Conservation (phyloP, 2,797 vertebrate species). For the Petrocephalus schoutedeni region DNA sequence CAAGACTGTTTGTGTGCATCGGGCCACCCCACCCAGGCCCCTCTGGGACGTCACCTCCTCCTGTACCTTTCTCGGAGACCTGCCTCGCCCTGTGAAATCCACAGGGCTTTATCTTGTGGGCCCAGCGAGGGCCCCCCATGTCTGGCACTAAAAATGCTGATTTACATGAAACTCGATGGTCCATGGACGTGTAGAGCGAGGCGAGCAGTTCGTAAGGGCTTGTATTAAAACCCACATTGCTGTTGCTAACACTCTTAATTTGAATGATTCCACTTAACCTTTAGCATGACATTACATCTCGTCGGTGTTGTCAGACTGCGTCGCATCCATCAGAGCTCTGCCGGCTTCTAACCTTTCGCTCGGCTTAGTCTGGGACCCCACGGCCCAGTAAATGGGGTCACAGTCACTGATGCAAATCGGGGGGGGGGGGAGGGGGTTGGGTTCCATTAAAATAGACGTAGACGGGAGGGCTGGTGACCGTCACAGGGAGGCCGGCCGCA, state of each 20-base stretch:
- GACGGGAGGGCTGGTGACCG: not conserved
- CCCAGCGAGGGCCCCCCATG: not conserved
- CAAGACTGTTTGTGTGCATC: not conserved
- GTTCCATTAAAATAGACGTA: not conserved
- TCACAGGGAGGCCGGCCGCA: not conserved
- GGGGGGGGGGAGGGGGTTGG: not conserved
- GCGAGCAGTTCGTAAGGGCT: not conserved
- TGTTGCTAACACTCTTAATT: not conserved
- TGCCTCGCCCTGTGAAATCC: not conserved
- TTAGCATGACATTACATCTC: not conserved
- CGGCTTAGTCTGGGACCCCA: not conserved
- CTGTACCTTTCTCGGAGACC: not conserved
- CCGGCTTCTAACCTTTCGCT: not conserved
- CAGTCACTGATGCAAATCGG: not conserved
- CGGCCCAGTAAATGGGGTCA: not conserved
- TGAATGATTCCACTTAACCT: not conserved
- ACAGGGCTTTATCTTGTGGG: not conserved
- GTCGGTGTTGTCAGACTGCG: not conserved
- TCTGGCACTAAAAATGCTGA: not conserved
- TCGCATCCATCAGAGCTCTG: not conserved
- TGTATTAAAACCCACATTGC: not conserved
- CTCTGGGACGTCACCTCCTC: not conserved
- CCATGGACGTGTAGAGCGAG: not conserved
- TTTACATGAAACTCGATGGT: not conserved
- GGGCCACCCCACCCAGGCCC: not conserved